Evolutionary conservation across 2,113 vertebrate species (phyloP).

Genomic region (Triplophysa siluroides): DNA sequence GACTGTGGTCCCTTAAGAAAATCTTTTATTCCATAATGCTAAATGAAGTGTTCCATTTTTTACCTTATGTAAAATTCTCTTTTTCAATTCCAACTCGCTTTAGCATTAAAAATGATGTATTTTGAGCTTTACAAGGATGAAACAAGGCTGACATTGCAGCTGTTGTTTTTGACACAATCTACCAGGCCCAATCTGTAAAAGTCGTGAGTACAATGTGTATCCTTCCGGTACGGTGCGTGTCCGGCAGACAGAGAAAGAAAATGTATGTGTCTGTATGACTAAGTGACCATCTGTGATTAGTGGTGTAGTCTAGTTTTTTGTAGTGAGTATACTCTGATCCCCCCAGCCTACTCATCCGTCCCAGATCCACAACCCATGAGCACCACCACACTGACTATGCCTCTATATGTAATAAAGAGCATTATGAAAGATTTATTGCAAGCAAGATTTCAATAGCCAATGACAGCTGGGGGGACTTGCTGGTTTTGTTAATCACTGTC

Average conservation of each 20-base stretch:
- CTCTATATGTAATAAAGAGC: no score
- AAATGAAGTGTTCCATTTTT: background rate
- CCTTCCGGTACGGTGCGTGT: background rate
- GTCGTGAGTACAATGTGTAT: background rate
- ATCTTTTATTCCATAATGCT: background rate
- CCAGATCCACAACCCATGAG: no score
- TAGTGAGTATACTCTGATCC: no score
- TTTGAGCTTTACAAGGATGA: background rate
- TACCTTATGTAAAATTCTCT: background rate
- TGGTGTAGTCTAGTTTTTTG: no score
- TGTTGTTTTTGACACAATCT: constrained; percentile 5
- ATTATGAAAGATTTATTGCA: no score
- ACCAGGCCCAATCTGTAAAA: background rate
- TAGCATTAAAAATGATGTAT: background rate
- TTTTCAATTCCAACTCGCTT: background rate
- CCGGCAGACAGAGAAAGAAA: constrained; percentile 31
- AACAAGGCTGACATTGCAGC: background rate
- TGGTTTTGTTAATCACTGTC: no score
- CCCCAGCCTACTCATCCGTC: no score
- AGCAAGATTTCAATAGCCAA: no score
- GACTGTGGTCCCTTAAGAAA: background rate
- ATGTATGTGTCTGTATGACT: constrained; percentile 30
- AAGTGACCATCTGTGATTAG: constrained; percentile 33
- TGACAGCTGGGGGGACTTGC: no score
- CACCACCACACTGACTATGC: no score